phyloP scores from a whole-genome alignment of 2,797 vertebrate species.

The Mico argentatus region DNA sequence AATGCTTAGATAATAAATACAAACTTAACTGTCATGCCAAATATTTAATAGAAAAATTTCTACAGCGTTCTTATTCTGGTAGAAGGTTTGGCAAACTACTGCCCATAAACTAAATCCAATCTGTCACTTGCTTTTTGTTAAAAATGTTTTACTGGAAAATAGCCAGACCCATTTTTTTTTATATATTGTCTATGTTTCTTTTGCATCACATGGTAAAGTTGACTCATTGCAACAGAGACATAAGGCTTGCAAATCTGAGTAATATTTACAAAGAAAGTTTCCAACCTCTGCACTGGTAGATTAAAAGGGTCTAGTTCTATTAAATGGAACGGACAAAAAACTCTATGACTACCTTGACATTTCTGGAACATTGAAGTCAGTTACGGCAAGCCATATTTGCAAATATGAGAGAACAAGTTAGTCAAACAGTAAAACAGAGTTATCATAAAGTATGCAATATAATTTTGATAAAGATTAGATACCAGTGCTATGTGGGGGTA shows the following conservation, averaged over 20 bases:
- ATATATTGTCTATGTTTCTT: not conserved
- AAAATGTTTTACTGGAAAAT: not conserved
- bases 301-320: not conserved
- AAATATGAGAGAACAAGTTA: not conserved
- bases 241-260: not conserved
- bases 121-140: slow-evolving; percentile 9
- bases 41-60: not conserved
- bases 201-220: not conserved
- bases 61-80: not conserved
- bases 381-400: not conserved
- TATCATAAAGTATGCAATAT: not conserved
- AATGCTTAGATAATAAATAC: not conserved
- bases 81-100: not conserved
- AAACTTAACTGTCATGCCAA: not conserved
- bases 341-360: not conserved
- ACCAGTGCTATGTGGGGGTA: not conserved
- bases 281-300: not conserved
- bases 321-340: not conserved
- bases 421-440: not conserved
- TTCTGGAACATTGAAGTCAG: not conserved
- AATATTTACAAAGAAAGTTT: not conserved
- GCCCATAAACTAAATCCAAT: not conserved
- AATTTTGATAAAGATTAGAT: not conserved
- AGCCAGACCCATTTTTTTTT: not conserved
- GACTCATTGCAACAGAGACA: not conserved